Base-by-base conservation (phyloP, 2,113 vertebrate genomes). In the Polypterus bichir region DNA sequence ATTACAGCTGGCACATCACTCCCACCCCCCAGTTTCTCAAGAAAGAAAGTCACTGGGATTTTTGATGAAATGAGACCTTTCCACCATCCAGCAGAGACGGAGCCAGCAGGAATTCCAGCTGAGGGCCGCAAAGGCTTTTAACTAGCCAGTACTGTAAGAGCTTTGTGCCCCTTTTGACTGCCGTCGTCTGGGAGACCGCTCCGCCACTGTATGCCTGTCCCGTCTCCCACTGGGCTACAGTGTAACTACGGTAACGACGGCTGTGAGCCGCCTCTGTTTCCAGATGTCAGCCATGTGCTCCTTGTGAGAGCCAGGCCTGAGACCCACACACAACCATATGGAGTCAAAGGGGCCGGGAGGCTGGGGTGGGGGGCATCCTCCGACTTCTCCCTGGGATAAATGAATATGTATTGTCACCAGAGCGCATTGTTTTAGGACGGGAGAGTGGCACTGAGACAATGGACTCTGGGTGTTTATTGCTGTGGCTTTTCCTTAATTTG, bases 221-320 rank as follows among this genome's bases (percentile, higher is more conserved):
- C 64, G 1, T 68, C 51, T 27, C 70, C 78, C 2, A 69, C 72
- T 69, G 74, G 0, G 73, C 64, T 61, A 9, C 70, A 73, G 64
- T 62, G 77, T 76, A 75, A 71, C 68, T 4, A 68, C 73, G 61
- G 74, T 62, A 74, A 73, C 27, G 52, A 48, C n/a, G 60, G 78
- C 77, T 66, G 71, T 75, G 73, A 66, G 71, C 63, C 47, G 64
- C 71, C 67, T 70, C 63, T 79, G 80, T 77, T 81, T 83, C 86
- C 90, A 90, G 88, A 87, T 90, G 88, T 81, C 70, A 74, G 81
- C 77, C 86, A 87, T 81, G 71, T 74, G 71, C 69, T 71, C 62
- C 52, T 65, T 73, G 66, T 44, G 76, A 73, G 69, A 60, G 65
- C 71, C 65, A 70, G 72, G 83, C 73, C 81, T 80, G 73, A 76